Percentiles rank a stretch among this genome's conserved stretches.
phyloP scores from a whole-genome alignment of 1,140 invertebrate species.

The Eulimnadia texana region DNA sequence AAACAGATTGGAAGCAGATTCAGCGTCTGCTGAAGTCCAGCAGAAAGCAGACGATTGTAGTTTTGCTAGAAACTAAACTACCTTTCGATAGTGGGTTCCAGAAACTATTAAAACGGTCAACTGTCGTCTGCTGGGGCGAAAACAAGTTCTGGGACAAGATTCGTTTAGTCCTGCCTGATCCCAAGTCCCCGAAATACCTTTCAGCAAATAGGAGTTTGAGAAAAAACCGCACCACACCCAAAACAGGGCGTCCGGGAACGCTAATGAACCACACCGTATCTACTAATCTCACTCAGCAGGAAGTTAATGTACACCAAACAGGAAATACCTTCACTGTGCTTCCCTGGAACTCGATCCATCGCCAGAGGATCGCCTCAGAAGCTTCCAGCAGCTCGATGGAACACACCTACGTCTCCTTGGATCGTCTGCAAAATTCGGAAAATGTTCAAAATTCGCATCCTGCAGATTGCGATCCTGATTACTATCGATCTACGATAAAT shows the following conservation, averaged over 20 bases:
- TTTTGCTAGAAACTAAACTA: constrained; percentile 3
- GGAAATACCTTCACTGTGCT: not conserved
- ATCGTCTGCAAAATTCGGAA: not conserved
- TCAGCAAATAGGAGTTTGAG: not conserved
- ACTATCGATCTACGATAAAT: not conserved
- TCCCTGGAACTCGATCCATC: not conserved
- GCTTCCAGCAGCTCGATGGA: not conserved
- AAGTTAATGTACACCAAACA: not conserved
- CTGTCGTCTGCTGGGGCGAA: constrained; percentile 75
- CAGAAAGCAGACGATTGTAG: not conserved
- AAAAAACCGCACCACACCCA: not conserved
- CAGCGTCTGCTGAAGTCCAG: constrained; percentile 40
- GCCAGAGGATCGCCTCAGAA: not conserved
- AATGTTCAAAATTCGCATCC: not conserved
- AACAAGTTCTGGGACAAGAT: constrained; percentile 89
- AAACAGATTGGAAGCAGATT: constrained; percentile 71
- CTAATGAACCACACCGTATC: not conserved
- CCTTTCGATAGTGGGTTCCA: constrained; percentile 42
- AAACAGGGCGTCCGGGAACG: not conserved
- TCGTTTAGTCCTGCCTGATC: constrained; percentile 70
- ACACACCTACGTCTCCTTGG: not conserved
- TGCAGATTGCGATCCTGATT: not conserved
- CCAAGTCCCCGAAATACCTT: constrained; percentile 3
- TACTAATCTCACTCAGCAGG: not conserved
- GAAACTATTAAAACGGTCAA: constrained; percentile 75